A percentile compares a stretch with the other conserved stretches of the same genome.
phyloP scores from a whole-genome alignment of 2,797 vertebrate species.

The Cossypha polioptera region DNA sequence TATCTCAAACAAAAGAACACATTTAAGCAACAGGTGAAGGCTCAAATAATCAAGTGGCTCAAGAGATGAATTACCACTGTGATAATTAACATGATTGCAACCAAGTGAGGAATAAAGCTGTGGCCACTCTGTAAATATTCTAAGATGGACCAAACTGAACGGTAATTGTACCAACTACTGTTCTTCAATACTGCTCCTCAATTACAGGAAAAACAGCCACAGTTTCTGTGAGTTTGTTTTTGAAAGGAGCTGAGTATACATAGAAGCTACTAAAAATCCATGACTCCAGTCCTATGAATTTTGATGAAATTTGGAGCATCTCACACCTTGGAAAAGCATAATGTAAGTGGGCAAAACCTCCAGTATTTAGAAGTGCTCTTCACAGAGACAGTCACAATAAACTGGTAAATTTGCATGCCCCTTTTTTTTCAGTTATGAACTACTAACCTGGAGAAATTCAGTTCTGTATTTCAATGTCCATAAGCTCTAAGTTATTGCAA shows the following conservation, averaged over 20 bases:
- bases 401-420: neutral
- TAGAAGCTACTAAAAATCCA: neutral
- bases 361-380: neutral
- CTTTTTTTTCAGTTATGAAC: neutral
- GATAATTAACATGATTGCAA: conserved; percentile 13
- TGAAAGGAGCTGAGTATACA: neutral
- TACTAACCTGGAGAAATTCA: neutral
- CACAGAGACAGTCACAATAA: neutral
- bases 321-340: neutral
- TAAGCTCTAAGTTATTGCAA: neutral
- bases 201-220: neutral
- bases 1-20: neutral
- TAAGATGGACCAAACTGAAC: neutral
- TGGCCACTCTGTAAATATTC: neutral
- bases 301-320: neutral
- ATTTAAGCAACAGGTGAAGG: neutral
- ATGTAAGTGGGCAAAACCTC: neutral
- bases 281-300: neutral
- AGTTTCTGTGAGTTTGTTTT: neutral
- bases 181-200: neutral
- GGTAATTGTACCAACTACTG: neutral
- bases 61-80: neutral
- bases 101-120: neutral
- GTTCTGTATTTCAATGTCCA: neutral
- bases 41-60: neutral